Base-by-base conservation (phyloP, 2,797 vertebrate genomes). In the Phrynocephalus guinanensis region DNA sequence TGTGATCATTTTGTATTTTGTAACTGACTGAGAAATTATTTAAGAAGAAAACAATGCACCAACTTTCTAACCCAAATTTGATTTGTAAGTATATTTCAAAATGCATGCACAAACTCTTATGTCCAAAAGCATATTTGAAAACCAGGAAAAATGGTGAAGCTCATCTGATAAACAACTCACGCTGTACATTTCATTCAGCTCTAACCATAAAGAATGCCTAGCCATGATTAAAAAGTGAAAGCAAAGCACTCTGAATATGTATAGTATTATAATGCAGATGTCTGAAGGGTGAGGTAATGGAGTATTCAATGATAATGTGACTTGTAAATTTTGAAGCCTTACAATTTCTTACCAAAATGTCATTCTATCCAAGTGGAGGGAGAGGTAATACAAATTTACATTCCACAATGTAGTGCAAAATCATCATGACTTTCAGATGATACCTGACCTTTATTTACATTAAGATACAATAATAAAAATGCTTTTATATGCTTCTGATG, bases 261-360 rank as follows among this genome's bases (percentile, higher is more conserved):
- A 63, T 28, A 86, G 22, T 63, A 66, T 70, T 82, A 76, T 78
- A 86, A 89, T 83, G 80, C 56, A 86, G 38, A 70, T 26, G 18
- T 73, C 24, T 73, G 79, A 71, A 86, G 52, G 72, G 79, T 79
- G 52, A 86, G 15, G 33, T 86, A 83, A 90, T 84, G 85, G 88
- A 84, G 18, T 87, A 84, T 87, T 87, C 76, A 86, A 28, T 83
- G 80, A 63, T 79, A 89, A 86, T 83, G 38, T 56, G 26, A 87
- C 70, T 84, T 84, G 70, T 73, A 80, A 56, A 86, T 86, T 79
- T n/a, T 86, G 77, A 86, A 87, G 73, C 71, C 38, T 85, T 81
- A 70, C 30, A 33, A 44, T 85, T 79, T 82, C 30, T 63, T 68
- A 86, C 52, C 52, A 56, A 50, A 79, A 76, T 84, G 60, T 75